Base-by-base conservation (phyloP, 2,888 invertebrate genomes). In the Shargacucullia verbasci region DNA sequence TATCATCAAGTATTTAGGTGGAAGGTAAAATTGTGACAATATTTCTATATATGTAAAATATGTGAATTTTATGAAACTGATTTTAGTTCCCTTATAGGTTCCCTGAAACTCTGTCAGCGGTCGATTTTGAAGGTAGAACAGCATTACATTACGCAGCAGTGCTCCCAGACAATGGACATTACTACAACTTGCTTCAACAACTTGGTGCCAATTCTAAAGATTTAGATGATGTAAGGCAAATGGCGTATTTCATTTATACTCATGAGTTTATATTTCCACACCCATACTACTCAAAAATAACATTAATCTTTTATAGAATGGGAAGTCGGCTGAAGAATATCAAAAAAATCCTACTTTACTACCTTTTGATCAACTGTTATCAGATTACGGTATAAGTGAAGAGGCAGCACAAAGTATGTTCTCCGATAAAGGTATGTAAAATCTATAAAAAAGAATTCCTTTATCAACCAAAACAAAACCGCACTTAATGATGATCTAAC, bases 101-200 rank as follows among this genome's bases (percentile, higher is more conserved):
- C 91, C 98, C 98, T 11, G 98, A 98, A 94, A 98, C 98, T 11
- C 94, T 97, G 44, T 96, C 96, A 64, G 96, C 96, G 50, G 95
- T 96, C 44, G 98, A 98, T 88, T 95, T 96, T 73, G 96, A 97
- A 85, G 97, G 97, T 41, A 94, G 98, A 74, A 98, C 98, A n/a
- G 96, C 98, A 0, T 93, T 98, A 65, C 98, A 98, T 89, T 98
- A 98, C 83, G 97, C 98, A 1, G 97, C 98, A 2, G 96, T 96
- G 10, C 90, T 98, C 57, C 96, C 96, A 37, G 98, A 98, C 80
- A 98, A 98, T 81, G 97, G 97, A 0, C 97, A 98, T 85, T 97
- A 97, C 83, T 98, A 97, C 86, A 97, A 97, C 86, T 94, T 98
- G 50, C 92, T 99, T 47, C 95, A 97, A 70, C 97, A 98, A 84